phyloP scores from a whole-genome alignment of 2,797 vertebrate genomes.

The Astyanax mexicanus region DNA sequence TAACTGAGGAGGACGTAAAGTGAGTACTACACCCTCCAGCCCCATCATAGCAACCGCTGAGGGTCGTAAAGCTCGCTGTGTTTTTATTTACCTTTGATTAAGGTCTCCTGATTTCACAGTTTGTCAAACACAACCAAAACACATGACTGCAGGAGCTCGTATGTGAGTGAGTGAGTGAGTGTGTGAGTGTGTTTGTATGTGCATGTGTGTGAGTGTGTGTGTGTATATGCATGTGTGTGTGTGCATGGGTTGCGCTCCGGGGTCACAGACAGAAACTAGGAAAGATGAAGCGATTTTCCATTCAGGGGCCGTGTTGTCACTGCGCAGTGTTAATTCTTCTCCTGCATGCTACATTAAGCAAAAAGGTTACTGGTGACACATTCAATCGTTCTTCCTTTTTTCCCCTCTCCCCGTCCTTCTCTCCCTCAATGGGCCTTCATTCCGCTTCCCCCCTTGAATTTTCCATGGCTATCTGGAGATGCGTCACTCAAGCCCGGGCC shows the following conservation, averaged over 20 bases:
- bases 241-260: conserved; percentile 65
- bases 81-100: conserved; percentile 60
- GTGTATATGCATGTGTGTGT: conserved; percentile 48
- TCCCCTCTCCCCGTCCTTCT: not conserved
- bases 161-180: no score
- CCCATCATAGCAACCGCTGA: conserved; percentile 21
- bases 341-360: conserved; percentile 82
- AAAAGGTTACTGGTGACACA: conserved; percentile 84
- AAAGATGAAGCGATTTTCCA: conserved; percentile 84
- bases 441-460: conserved; percentile 75
- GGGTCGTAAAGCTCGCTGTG: not conserved
- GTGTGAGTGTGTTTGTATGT: conserved; percentile 54
- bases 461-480: conserved; percentile 73
- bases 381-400: conserved; percentile 70
- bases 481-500: conserved; percentile 69
- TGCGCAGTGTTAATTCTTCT: conserved; percentile 75
- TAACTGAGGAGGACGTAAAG: not conserved
- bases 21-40: conserved; percentile 29
- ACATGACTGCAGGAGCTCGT: conserved; percentile 55
- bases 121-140: conserved; percentile 73
- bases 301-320: conserved; percentile 67
- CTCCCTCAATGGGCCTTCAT: conserved; percentile 75
- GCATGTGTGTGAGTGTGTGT: conserved; percentile 59
- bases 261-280: conserved; percentile 75
- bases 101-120: conserved; percentile 67